Evolutionary conservation across 2,888 invertebrate genomes (phyloP).

Genomic region (Dioctria linearis): DNA sequence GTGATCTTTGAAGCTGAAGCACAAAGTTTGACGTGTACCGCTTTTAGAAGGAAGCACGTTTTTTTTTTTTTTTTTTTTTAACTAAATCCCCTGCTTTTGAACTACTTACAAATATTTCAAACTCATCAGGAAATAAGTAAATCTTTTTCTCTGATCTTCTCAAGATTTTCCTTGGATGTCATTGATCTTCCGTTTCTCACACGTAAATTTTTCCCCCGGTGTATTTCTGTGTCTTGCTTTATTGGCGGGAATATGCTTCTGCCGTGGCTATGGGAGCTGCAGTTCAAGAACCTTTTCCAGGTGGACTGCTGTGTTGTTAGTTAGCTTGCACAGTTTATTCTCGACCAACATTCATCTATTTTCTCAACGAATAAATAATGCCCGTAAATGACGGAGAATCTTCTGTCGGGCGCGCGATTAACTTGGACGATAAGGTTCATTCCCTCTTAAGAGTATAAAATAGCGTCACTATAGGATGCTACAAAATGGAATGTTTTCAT

Average conservation of each 20-base stretch:
- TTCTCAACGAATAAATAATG: conserved; percentile 6
- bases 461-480: background rate
- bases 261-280: background rate
- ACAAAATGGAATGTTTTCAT: too few relatives aligned
- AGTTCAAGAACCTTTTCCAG: conserved; percentile 41
- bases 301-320: conserved; percentile 5
- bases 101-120: too few relatives aligned
- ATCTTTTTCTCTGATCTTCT: background rate
- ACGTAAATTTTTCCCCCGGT: background rate
- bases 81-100: too few relatives aligned
- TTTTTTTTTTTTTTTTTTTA: too few relatives aligned
- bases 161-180: conserved; percentile 16
- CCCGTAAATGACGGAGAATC: background rate
- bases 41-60: too few relatives aligned
- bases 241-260: conserved; percentile 7
- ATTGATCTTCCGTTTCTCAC: conserved; percentile 4
- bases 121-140: conserved; percentile 3
- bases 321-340: background rate
- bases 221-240: background rate
- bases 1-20: too few relatives aligned
- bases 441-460: background rate
- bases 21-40: too few relatives aligned
- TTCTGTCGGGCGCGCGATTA: background rate
- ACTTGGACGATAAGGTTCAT: background rate
- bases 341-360: background rate